Percentiles rank a stretch among this genome's conserved stretches.
phyloP scores from a whole-genome alignment of 2,113 vertebrate species.

The Scortum barcoo region DNA sequence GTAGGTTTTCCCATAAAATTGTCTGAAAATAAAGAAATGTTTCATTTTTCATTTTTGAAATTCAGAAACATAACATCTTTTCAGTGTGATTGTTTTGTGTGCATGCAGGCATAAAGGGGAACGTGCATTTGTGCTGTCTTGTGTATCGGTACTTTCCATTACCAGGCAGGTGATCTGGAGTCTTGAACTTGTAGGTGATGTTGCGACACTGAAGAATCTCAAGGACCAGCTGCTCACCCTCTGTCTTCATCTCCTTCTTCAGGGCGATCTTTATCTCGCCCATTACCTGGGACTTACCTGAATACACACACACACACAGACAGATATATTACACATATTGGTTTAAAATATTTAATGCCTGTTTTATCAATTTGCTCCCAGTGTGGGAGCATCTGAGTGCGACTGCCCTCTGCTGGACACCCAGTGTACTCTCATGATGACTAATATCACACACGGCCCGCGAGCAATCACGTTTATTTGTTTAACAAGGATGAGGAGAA shows the following conservation, averaged over 20 bases:
- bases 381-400: background rate
- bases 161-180: conserved; percentile 98
- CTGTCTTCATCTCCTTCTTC: conserved; percentile 98
- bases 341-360: background rate
- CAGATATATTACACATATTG: background rate
- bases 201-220: conserved; percentile 99
- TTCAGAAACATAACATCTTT: too few relatives aligned
- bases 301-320: conserved; percentile 35
- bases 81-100: background rate
- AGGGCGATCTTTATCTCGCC: conserved; percentile 98
- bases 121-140: conserved; percentile 7
- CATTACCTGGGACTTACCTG: conserved; percentile 97
- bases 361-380: background rate
- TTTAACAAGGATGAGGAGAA: conserved; percentile 35
- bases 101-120: background rate
- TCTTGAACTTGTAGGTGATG: conserved; percentile 99
- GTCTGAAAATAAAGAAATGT: background rate
- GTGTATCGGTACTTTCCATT: conserved; percentile 45
- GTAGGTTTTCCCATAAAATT: background rate
- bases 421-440: background rate
- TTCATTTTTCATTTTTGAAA: too few relatives aligned
- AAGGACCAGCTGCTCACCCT: conserved; percentile 95
- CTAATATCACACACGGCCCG: conserved; percentile 8
- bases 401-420: conserved; percentile 45
- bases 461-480: conserved; percentile 37